Conservation (phyloP, 1,140 invertebrate species). For the Cheumatopsyche charites region DNA sequence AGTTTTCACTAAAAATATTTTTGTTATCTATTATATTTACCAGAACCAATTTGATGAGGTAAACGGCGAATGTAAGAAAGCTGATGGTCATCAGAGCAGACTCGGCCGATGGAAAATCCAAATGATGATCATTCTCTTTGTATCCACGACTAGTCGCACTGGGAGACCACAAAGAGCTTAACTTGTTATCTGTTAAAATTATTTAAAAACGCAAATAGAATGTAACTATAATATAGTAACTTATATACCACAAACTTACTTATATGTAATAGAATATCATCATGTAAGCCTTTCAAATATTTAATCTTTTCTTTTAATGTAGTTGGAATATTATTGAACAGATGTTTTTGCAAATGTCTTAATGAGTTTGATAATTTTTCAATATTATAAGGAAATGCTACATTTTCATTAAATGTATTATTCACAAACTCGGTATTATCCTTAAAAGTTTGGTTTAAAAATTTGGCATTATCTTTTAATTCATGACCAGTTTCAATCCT, state of each 20-base stretch:
- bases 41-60: constrained; percentile 80
- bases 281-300: constrained; percentile 62
- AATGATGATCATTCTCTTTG: constrained; percentile 58
- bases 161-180: constrained; percentile 54
- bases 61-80: constrained; percentile 82
- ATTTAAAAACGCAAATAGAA: constrained; percentile 7
- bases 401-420: background rate
- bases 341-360: constrained; percentile 60
- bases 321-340: constrained; percentile 61
- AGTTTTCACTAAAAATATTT: too few relatives aligned
- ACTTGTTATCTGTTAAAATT: constrained; percentile 54
- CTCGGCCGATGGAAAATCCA: constrained; percentile 80
- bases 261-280: constrained; percentile 63
- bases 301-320: constrained; percentile 64
- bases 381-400: background rate
- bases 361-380: constrained; percentile 53
- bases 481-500: too few relatives aligned
- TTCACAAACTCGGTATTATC: background rate
- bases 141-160: constrained; percentile 51
- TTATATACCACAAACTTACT: constrained; percentile 54
- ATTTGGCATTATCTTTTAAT: too few relatives aligned
- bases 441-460: background rate
- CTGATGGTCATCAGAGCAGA: constrained; percentile 79
- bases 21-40: constrained; percentile 54
- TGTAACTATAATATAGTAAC: constrained; percentile 16